These are phyloP conservation scores for Cherax destructor DNA, from an alignment of 1,140 invertebrate genomes.

Conservation along the genomic window DNA sequence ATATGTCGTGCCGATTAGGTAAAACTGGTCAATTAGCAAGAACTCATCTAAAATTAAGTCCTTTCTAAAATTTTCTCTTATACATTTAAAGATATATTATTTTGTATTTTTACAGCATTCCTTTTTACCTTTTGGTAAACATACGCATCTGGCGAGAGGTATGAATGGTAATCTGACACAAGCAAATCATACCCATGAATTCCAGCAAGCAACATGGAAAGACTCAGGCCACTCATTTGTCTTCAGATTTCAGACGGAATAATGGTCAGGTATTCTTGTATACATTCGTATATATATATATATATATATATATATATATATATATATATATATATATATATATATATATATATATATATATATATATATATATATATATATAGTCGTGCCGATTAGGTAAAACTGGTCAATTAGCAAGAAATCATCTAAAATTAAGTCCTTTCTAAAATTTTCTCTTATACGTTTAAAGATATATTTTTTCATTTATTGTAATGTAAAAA, in stretches of 20 bases:
- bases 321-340: slow-evolving; percentile 6
- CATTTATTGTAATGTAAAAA: too few relatives aligned
- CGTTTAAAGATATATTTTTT: too few relatives aligned
- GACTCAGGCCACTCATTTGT: background rate
- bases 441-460: too few relatives aligned
- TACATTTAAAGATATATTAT: too few relatives aligned
- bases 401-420: too few relatives aligned
- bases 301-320: slow-evolving; percentile 6
- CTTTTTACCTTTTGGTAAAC: background rate
- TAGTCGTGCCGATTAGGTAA: too few relatives aligned
- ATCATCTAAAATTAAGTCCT: too few relatives aligned
- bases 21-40: too few relatives aligned
- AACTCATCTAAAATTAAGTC: too few relatives aligned
- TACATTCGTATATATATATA: background rate
- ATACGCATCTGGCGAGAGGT: background rate
- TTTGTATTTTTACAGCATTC: too few relatives aligned
- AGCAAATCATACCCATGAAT: background rate
- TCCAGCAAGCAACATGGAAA: background rate
- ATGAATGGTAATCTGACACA: background rate
- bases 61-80: too few relatives aligned
- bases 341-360: slow-evolving; percentile 6
- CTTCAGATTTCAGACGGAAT: background rate
- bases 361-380: background rate
- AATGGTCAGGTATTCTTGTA: background rate
- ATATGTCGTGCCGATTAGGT: too few relatives aligned